Percentiles rank a stretch among this genome's conserved stretches.
Conservation (phyloP, 2,113 vertebrate genomes). For the Indicator indicator region DNA sequence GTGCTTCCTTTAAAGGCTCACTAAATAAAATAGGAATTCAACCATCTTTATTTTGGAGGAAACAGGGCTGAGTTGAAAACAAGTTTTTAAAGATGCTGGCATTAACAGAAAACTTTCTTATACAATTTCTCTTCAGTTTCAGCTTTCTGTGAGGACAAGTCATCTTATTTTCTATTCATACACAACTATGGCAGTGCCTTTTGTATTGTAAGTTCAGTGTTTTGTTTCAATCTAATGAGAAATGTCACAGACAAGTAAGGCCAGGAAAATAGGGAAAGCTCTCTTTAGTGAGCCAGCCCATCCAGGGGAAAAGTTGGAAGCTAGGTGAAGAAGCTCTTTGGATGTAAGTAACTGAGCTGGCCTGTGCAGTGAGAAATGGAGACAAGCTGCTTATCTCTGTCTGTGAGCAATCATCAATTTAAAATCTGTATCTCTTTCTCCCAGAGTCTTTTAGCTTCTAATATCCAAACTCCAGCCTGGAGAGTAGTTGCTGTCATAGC, state of each 20-base stretch:
- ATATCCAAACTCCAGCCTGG: neutral
- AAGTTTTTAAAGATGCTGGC: neutral
- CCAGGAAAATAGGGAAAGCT: neutral
- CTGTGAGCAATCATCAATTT: neutral
- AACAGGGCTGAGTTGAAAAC: neutral
- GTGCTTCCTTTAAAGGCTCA: neutral
- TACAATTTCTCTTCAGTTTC: neutral
- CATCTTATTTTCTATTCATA: neutral
- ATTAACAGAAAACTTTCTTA: neutral
- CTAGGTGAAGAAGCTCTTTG: neutral
- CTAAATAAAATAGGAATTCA: neutral
- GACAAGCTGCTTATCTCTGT: neutral
- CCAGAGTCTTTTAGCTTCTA: neutral
- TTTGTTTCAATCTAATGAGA: neutral
- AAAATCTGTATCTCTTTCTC: neutral
- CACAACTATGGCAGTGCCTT: neutral
- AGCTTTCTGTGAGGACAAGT: neutral
- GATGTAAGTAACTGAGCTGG: neutral
- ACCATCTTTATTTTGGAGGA: neutral
- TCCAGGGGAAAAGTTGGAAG: neutral
- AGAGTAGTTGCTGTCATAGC: neutral
- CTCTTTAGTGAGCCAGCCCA: accelerated
- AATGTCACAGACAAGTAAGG: neutral
- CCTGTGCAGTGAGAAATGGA: neutral
- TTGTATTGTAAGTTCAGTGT: neutral